Percentiles rank a stretch among this genome's conserved stretches.
phyloP scores from a whole-genome alignment of 2,113 vertebrate species.

The Onychostruthus taczanowskii region DNA sequence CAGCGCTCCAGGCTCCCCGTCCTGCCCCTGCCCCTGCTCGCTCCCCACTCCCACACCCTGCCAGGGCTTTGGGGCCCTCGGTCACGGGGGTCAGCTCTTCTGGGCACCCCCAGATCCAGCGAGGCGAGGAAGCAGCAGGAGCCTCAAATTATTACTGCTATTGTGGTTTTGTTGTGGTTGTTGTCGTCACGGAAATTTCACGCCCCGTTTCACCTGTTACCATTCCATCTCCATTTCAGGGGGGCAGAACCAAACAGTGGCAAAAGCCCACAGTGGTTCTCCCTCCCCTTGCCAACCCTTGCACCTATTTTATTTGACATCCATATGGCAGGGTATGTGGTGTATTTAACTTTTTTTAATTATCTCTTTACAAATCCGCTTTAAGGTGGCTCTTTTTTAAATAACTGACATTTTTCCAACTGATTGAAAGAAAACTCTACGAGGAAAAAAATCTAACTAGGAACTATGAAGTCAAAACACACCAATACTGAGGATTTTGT shows the following conservation, averaged over 20 bases:
- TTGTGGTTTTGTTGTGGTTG: background rate
- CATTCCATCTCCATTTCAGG: background rate
- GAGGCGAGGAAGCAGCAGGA: background rate
- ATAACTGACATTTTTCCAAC: background rate
- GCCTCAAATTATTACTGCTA: rapidly evolving
- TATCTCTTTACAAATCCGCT: background rate
- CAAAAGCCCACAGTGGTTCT: background rate
- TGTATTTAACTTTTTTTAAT: background rate
- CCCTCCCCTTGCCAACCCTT: background rate
- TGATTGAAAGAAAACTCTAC: background rate
- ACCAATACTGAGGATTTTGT: background rate
- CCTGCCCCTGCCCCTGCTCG: background rate
- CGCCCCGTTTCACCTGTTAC: background rate
- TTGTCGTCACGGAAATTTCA: background rate
- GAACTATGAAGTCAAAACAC: background rate
- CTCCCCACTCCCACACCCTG: background rate
- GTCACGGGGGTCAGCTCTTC: background rate
- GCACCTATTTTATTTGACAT: background rate
- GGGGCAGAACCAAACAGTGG: background rate
- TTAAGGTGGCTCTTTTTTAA: background rate
- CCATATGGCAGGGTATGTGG: rapidly evolving
- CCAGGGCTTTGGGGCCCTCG: background rate
- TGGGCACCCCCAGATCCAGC: rapidly evolving
- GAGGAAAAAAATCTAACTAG: background rate
- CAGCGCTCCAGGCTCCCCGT: background rate